phyloP scores from a whole-genome alignment of 2,113 vertebrate genomes.

The Psilopsiagon aymara region DNA sequence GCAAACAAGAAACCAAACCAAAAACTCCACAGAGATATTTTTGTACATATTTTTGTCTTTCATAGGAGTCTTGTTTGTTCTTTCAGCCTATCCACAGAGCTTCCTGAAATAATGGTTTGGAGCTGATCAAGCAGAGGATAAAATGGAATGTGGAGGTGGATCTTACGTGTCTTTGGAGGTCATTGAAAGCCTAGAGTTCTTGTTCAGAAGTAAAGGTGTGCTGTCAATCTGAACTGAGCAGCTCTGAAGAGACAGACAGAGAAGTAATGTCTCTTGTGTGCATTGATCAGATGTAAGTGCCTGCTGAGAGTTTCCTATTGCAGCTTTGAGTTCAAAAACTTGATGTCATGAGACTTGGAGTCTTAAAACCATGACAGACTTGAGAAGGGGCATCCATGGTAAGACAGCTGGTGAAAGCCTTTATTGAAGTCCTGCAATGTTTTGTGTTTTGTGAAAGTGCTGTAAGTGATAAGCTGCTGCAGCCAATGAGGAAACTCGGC shows the following conservation, averaged over 20 bases:
- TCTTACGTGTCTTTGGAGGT: not conserved
- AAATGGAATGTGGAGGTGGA: not conserved
- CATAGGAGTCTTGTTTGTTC: not conserved
- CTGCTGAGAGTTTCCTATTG: not conserved
- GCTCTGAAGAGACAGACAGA: not conserved
- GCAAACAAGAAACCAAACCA: not conserved
- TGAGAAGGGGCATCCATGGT: not conserved
- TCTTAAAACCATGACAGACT: not conserved
- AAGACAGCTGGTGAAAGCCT: not conserved
- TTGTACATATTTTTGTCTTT: not conserved
- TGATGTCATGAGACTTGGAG: not conserved
- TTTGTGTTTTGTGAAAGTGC: not conserved
- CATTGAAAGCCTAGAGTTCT: not conserved
- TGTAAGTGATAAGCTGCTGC: not conserved
- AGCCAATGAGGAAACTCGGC: not conserved
- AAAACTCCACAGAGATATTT: not conserved
- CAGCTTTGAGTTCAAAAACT: not conserved
- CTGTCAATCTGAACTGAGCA: not conserved
- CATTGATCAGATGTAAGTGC: accelerated
- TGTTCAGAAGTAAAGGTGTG: not conserved
- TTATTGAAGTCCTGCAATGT: not conserved
- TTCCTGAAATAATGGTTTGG: not conserved
- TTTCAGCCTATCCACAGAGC: not conserved
- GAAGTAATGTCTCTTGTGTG: not conserved
- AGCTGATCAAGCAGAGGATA: not conserved